Base-by-base conservation (phyloP, 2,797 vertebrate species). In the Xiphophorus birchmanni region DNA sequence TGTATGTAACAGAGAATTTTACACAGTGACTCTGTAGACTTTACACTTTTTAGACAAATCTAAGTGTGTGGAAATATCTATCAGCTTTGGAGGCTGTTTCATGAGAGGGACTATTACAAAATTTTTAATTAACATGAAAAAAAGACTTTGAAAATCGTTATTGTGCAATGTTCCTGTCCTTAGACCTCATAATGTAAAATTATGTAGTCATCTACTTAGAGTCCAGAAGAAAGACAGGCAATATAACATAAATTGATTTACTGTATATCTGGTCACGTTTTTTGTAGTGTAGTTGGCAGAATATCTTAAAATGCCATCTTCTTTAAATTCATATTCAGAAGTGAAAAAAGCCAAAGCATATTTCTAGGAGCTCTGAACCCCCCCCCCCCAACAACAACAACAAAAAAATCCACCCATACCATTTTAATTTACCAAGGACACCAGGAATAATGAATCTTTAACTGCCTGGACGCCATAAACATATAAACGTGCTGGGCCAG, bases 391-490 rank as follows among this genome's bases (percentile, higher is more conserved):
- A 21, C 5, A 44, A 71, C 26, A 72, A 82, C 21, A 29, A 29
- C 15, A 35, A 69, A 71, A 44, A 90, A 92, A 93, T 87, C 83
- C 74, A 86, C 73, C 81, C 85, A 60, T 84, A 84, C 74, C 74
- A 77, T 91, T 93, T 87, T 84, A 93, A 91, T 92, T 93, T 85
- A 88, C 82, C 58, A 74, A 86, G 80, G 82, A 85, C 90, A 87
- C 86, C 81, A 80, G 82, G 82, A 89, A 91, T 91, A 91, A 93
- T 91, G 90, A 92, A 89, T 92, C 87, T 91, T 88, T 89, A 17
- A 65, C 79, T 52, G 80, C 89, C 91, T 88, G 79, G 73, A 84
- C 52, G 78, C 90, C 90, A 91, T 93, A 90, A 93, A 91, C 93
- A 93, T 93, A 90, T 91, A 87, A 90, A 87, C 50, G 73, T 71